Percentiles rank a stretch among this genome's conserved stretches.
Evolutionary conservation across 2,797 vertebrate genomes (phyloP).

Genomic region (Sciurus carolinensis): DNA sequence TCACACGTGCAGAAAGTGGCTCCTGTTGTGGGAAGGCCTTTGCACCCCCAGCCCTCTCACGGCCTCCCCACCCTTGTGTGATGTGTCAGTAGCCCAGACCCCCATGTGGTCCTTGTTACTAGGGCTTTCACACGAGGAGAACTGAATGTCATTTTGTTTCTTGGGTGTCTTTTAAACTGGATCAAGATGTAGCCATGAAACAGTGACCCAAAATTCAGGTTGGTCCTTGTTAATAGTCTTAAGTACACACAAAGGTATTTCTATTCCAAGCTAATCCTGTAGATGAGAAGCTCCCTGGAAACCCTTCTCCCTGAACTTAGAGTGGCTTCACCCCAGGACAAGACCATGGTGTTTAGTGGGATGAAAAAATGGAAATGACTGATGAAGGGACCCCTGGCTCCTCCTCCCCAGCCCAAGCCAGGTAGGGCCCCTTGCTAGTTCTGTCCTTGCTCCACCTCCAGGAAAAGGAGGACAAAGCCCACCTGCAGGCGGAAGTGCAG

Average conservation of each 20-base stretch:
- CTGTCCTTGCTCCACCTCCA: conserved; percentile 81
- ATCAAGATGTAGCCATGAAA: background rate
- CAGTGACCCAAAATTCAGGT: background rate
- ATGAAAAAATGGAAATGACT: background rate
- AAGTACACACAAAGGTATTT: background rate
- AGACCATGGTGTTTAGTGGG: background rate
- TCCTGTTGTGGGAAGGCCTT: background rate
- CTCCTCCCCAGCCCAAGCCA: background rate
- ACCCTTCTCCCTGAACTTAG: background rate
- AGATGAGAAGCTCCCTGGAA: background rate
- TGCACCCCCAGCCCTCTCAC: background rate
- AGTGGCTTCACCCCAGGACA: accelerated
- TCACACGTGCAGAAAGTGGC: background rate
- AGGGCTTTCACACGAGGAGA: background rate
- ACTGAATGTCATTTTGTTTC: background rate
- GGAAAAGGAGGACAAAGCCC: conserved; percentile 97
- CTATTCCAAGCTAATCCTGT: background rate
- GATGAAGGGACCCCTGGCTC: accelerated
- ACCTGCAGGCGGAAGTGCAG: conserved; percentile 96
- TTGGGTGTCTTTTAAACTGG: background rate
- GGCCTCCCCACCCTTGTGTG: accelerated
- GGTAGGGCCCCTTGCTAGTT: background rate
- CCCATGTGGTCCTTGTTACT: background rate
- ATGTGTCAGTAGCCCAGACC: background rate
- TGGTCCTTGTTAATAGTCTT: background rate